Evolutionary conservation across 2,113 vertebrate species (phyloP).

Genomic region (Mobula hypostoma): DNA sequence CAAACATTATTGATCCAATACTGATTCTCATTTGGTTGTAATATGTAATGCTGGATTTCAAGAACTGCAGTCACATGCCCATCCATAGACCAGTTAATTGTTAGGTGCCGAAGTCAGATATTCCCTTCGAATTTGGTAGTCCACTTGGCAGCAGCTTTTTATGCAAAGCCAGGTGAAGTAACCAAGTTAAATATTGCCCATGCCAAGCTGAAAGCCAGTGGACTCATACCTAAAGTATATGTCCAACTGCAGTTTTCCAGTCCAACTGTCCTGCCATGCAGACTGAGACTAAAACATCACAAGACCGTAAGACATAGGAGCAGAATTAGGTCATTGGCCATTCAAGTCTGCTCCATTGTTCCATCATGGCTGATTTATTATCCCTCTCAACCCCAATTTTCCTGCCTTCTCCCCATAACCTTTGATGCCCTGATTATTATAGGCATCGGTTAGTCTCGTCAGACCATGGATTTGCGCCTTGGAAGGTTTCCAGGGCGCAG

Average conservation of each 20-base stretch:
- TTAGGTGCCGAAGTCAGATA: neutral
- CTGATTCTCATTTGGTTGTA: conserved; percentile 21
- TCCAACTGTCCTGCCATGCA: neutral
- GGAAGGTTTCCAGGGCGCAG: too few species aligned
- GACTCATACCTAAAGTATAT: neutral
- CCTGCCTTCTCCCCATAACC: too few species aligned
- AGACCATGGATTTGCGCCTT: too few species aligned
- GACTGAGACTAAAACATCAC: neutral
- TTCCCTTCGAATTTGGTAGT: neutral
- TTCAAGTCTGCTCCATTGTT: too few species aligned
- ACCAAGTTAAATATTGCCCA: neutral
- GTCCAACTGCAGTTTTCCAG: neutral
- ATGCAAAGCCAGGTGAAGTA: neutral
- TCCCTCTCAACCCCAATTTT: too few species aligned
- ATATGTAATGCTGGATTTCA: neutral
- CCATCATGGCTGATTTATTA: too few species aligned
- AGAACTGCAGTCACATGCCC: neutral
- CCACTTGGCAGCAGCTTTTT: neutral
- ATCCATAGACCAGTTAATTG: too few species aligned
- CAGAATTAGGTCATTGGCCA: too few species aligned
- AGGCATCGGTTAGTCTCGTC: too few species aligned
- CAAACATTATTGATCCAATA: conserved; percentile 13
- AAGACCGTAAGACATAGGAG: too few species aligned
- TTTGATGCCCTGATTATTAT: too few species aligned
- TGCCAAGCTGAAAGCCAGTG: neutral